Evolutionary conservation across 2,113 vertebrate genomes (phyloP).

Genomic region (Nyctereutes procyonoides): DNA sequence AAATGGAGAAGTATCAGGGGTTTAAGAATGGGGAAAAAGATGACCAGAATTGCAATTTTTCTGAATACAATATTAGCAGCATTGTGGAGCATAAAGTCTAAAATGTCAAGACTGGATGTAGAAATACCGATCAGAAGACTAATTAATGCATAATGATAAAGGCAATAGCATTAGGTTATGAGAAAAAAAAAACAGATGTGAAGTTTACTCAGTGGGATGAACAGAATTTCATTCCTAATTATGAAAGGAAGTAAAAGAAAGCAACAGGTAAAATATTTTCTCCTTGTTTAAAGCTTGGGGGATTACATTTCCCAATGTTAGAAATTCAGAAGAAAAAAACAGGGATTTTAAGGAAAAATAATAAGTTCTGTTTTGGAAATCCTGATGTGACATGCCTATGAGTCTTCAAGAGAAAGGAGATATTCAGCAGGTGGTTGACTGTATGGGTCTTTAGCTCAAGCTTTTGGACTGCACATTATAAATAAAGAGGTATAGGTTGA

Average conservation of each 20-base stretch:
- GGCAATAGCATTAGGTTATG: neutral
- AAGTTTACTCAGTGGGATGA: neutral
- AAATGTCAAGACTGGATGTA: neutral
- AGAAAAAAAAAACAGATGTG: neutral
- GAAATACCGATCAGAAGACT: neutral
- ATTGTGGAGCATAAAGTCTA: neutral
- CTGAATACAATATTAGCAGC: neutral
- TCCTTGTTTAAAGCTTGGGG: neutral
- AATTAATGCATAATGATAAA: neutral
- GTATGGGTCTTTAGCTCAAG: neutral
- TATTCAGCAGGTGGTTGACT: neutral
- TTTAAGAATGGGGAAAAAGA: neutral
- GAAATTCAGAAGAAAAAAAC: slow-evolving; percentile 4
- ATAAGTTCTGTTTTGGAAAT: neutral
- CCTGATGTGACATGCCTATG: neutral
- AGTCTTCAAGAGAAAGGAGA: neutral
- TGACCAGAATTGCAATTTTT: neutral
- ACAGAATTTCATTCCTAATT: neutral
- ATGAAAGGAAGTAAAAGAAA: neutral
- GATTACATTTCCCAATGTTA: no score
- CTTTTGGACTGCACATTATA: neutral
- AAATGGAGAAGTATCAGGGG: neutral
- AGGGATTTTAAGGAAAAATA: neutral
- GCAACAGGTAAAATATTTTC: accelerated
- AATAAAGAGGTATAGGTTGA: neutral